Evolutionary conservation across 2,888 invertebrate genomes (phyloP), one percentile per base, ranked within the genome.

Genomic region (Galerucella nymphaeae): DNA sequence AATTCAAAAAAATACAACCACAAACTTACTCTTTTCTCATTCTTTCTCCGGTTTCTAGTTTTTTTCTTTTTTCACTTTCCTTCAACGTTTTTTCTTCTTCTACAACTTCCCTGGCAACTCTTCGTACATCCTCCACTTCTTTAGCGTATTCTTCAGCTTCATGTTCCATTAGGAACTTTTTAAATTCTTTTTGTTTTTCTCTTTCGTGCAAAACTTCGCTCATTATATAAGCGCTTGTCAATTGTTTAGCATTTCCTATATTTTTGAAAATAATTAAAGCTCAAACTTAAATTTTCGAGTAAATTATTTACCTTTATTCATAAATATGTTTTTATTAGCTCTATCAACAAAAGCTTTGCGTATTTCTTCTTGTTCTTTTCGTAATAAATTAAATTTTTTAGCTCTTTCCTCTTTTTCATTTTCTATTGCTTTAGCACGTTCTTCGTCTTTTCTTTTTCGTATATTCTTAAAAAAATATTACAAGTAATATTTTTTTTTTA

Each of bases 181-280:
- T 75, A 18, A 86, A 82, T 74, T 86, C 83, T 14, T 80, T 77
- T 76, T 86, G 86, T 68, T 82, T 83, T 30, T 82, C 80, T 53
- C 86, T 77, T 79, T 86, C 85, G 71, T 80, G 81, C 9, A 84
- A 65, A 6, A 83, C 81, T 78, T 86, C 84, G 13, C 84, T 80
- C 16, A 80, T 70, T 14, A 85, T 68, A 16, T 85, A 79, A 6
- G 85, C 85, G 42, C 83, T 82, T 6, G 83, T 84, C 9, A 86
- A 65, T 48, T 80, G 77, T 74, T 75, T 83, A 13, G 86, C 83
- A 71, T 82, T 79, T 50, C 83, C 84, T 48, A 81, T 80, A 1
- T 79, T 78, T 42, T 11, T 14, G 14, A 13, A 30, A 58, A 58
- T 4, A 30, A 14, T 58, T 20, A 20, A 14, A 23, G 45, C 45